phyloP scores from a whole-genome alignment of 2,888 invertebrate genomes.

The Trichacis sp. region DNA sequence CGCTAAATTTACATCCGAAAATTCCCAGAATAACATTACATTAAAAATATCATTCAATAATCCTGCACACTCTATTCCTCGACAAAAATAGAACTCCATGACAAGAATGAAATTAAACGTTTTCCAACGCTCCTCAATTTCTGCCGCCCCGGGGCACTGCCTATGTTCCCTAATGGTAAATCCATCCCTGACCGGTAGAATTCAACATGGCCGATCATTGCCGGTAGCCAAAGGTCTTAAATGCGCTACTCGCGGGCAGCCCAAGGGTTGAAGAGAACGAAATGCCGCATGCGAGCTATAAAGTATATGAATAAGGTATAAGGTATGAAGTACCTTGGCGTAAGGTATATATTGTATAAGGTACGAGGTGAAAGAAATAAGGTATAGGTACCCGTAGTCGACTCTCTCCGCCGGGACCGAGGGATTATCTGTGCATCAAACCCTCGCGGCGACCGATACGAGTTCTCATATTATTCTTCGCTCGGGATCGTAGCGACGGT shows the following conservation, averaged over 20 bases:
- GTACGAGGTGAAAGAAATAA: constrained; percentile 31
- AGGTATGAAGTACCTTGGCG: constrained; percentile 30
- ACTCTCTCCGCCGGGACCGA: constrained; percentile 22
- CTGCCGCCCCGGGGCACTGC: too few relatives aligned
- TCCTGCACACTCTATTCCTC: too few relatives aligned
- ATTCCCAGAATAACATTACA: too few relatives aligned
- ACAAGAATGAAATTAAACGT: too few relatives aligned
- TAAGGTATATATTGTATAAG: constrained; percentile 5
- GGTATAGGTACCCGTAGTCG: constrained; percentile 31
- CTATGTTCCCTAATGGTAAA: too few relatives aligned
- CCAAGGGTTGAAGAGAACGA: constrained; percentile 25
- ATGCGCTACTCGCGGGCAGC: constrained; percentile 8
- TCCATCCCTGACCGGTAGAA: too few relatives aligned
- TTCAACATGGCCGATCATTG: constrained; percentile 35
- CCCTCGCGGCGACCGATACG: constrained; percentile 56
- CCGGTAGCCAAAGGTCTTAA: constrained; percentile 39
- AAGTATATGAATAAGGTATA: constrained; percentile 48
- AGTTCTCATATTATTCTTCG: constrained; percentile 56
- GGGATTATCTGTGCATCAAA: constrained; percentile 58
- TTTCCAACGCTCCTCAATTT: too few relatives aligned
- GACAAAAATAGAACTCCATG: too few relatives aligned
- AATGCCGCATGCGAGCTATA: constrained; percentile 36
- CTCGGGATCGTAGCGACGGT: constrained; percentile 36
- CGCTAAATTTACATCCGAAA: too few relatives aligned
- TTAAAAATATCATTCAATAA: too few relatives aligned